Conservation (phyloP, 2,888 invertebrate genomes). For the Bimastos eiseni region DNA sequence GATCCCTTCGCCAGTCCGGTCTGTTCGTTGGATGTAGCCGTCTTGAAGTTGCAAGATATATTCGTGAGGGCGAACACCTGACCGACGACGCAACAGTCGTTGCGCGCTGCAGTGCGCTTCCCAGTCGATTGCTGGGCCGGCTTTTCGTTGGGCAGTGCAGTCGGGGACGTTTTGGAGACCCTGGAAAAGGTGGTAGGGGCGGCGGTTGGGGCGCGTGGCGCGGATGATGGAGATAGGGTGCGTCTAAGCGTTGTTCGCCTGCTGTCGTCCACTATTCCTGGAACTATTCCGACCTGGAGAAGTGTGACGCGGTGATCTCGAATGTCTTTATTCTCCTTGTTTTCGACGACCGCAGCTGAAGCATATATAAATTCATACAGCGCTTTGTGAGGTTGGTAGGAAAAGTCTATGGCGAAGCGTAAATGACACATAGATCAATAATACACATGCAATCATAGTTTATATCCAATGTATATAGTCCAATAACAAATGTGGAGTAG, state of each 20-base stretch:
- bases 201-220: not conserved
- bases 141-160: not conserved
- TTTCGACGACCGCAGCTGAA: not conserved
- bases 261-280: not conserved
- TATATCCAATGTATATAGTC: too few relatives aligned
- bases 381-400: not conserved
- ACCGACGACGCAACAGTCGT: not conserved
- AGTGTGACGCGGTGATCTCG: slow-evolving; percentile 13
- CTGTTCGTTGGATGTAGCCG: not conserved
- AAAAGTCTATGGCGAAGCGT: too few relatives aligned
- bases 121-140: not conserved
- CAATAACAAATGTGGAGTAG: too few relatives aligned
- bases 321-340: not conserved
- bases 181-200: not conserved
- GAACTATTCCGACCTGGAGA: not conserved
- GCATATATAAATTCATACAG: not conserved
- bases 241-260: not conserved
- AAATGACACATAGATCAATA: too few relatives aligned
- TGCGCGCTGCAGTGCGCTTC: not conserved
- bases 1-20: not conserved
- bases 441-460: too few relatives aligned
- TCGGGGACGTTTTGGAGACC: not conserved
- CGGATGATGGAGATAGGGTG: not conserved
- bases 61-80: not conserved
- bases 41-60: not conserved